Percentiles rank a stretch among this genome's conserved stretches.
These are phyloP conservation scores for Poecilia gillii DNA, from an alignment of 2,797 vertebrate species.

Conservation along the genomic window DNA sequence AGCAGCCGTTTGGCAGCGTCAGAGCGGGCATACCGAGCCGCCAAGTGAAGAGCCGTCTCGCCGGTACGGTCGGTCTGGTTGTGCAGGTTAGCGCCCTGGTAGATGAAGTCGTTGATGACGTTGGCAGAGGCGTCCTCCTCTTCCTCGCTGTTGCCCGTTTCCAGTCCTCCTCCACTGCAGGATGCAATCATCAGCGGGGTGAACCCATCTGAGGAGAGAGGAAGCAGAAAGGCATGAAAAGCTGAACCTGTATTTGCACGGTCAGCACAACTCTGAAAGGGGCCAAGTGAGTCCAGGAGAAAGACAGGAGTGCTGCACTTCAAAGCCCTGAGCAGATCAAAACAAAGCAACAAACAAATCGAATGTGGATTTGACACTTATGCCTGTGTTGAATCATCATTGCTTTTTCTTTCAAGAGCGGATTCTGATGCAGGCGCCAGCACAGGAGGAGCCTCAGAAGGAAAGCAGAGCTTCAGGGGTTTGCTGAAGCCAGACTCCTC, in stretches of 20 bases:
- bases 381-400: constrained; percentile 71
- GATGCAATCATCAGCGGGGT: constrained; percentile 98
- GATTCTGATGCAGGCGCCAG: constrained; percentile 79
- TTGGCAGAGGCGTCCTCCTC: constrained; percentile 93
- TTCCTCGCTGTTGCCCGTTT: constrained; percentile 94
- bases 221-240: constrained; percentile 7
- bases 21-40: constrained; percentile 93
- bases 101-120: constrained; percentile 97
- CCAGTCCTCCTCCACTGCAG: constrained; percentile 95
- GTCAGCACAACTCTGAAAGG: constrained; percentile 50
- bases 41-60: constrained; percentile 94
- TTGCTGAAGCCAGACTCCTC: constrained; percentile 74
- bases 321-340: constrained; percentile 74
- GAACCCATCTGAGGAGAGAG: constrained; percentile 87
- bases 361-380: constrained; percentile 75
- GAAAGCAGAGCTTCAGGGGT: constrained; percentile 66
- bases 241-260: constrained; percentile 22
- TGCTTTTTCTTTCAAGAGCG: constrained; percentile 65
- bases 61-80: constrained; percentile 97
- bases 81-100: constrained; percentile 95
- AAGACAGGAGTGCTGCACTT: constrained; percentile 52
- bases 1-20: constrained; percentile 95
- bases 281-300: constrained; percentile 7
- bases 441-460: constrained; percentile 67
- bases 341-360: constrained; percentile 79